Evolutionary conservation across 2,113 vertebrate genomes (phyloP).

Genomic region (Chaenocephalus aceratus): DNA sequence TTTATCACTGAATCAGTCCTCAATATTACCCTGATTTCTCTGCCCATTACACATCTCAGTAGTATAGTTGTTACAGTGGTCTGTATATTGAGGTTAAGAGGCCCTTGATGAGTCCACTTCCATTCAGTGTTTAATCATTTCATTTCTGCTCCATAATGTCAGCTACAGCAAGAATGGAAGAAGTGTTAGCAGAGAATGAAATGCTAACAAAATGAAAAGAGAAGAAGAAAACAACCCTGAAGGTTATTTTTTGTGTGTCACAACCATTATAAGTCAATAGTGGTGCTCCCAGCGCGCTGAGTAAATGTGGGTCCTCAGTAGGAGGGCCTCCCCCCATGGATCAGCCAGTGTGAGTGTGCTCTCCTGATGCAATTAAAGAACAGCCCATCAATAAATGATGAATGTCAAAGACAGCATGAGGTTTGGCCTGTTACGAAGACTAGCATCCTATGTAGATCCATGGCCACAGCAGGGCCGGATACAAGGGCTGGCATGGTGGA

Average conservation of each 20-base stretch:
- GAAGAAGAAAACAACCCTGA: conserved; percentile 30
- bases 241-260: conserved; percentile 65
- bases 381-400: conserved; percentile 84
- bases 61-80: neutral
- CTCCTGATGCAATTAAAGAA: conserved; percentile 81
- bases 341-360: conserved; percentile 69
- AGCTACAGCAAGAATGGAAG: conserved; percentile 15
- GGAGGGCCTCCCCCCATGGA: conserved; percentile 57
- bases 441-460: conserved; percentile 57
- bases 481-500: conserved; percentile 47
- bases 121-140: conserved; percentile 26
- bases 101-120: neutral
- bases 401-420: conserved; percentile 85
- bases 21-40: neutral
- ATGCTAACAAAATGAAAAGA: conserved; percentile 31
- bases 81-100: conserved; percentile 3
- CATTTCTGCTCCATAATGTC: conserved; percentile 7
- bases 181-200: conserved; percentile 32
- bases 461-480: conserved; percentile 63
- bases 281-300: conserved; percentile 61
- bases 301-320: conserved; percentile 65
- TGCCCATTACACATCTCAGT: neutral
- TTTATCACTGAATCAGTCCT: neutral
- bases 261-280: conserved; percentile 74
- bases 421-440: conserved; percentile 73